A percentile compares a stretch with the other conserved stretches of the same genome.
Conservation (phyloP, 2,797 vertebrate genomes). For the Falco rusticolus region DNA sequence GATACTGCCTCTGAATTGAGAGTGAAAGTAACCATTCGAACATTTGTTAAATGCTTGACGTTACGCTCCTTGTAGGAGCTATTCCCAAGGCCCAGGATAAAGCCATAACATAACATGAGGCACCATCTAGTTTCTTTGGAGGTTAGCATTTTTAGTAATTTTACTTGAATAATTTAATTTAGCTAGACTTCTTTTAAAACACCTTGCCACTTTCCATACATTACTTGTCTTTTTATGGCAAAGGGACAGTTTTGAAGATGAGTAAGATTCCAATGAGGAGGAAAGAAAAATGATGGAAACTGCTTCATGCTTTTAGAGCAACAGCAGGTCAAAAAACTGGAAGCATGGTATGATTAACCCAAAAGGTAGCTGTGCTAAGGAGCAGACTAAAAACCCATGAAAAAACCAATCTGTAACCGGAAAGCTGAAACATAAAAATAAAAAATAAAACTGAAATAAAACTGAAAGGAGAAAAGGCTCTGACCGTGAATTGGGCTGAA, state of each 20-base stretch:
- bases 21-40: background rate
- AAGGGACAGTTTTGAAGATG: background rate
- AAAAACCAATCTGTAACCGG: background rate
- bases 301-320: background rate
- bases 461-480: background rate
- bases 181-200: background rate
- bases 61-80: background rate
- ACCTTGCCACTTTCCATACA: background rate
- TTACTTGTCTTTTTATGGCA: background rate
- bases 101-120: background rate
- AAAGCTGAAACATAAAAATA: background rate
- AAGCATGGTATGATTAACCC: background rate
- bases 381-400: background rate
- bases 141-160: background rate
- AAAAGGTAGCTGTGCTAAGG: background rate
- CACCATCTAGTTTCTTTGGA: background rate
- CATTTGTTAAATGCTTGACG: background rate
- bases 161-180: background rate
- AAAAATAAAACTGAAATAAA: background rate
- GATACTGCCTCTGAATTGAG: constrained; percentile 20
- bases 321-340: background rate
- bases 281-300: background rate
- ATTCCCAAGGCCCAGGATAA: background rate
- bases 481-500: background rate
- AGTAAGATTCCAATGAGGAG: background rate